Percentiles rank a stretch among this genome's conserved stretches.
phyloP scores from a whole-genome alignment of 2,888 invertebrate genomes.

The Pherbina coryleti region DNA sequence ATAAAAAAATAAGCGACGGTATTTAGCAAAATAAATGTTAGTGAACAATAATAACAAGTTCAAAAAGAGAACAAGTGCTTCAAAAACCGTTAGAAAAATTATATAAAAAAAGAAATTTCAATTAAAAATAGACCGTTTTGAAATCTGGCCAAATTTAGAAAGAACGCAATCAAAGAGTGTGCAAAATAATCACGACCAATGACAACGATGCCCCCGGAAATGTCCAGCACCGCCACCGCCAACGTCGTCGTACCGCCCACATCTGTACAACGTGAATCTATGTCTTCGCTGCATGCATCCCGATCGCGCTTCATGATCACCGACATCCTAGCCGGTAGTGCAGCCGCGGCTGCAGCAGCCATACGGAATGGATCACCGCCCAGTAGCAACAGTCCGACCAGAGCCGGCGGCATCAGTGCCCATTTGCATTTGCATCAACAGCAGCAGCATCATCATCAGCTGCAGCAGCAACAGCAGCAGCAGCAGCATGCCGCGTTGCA shows the following conservation, averaged over 20 bases:
- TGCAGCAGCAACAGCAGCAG: slow-evolving; percentile 50
- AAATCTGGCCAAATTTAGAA: neutral
- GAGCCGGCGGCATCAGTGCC: slow-evolving; percentile 40
- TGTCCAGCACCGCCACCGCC: slow-evolving; percentile 60
- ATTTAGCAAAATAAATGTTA: slow-evolving; percentile 1
- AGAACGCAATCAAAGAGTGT: neutral
- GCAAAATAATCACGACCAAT: slow-evolving; percentile 50
- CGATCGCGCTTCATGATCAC: slow-evolving; percentile 91
- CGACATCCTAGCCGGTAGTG: slow-evolving; percentile 80
- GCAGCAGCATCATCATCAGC: slow-evolving; percentile 49
- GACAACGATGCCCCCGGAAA: slow-evolving; percentile 67
- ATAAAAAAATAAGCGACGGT: slow-evolving; percentile 34
- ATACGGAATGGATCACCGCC: slow-evolving; percentile 49
- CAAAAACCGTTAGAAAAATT: neutral
- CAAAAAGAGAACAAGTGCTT: neutral
- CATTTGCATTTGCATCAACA: slow-evolving; percentile 36
- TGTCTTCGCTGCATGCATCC: slow-evolving; percentile 76
- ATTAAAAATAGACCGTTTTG: neutral
- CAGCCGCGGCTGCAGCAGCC: slow-evolving; percentile 68
- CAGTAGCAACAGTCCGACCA: slow-evolving; percentile 49
- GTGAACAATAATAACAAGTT: neutral
- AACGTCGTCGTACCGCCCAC: slow-evolving; percentile 41
- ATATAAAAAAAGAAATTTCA: neutral
- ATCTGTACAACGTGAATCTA: slow-evolving; percentile 63
- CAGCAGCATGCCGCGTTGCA: slow-evolving; percentile 55